These are phyloP conservation scores for Agrotis segetum DNA, from an alignment of 2,888 invertebrate genomes.

Conservation along the genomic window DNA sequence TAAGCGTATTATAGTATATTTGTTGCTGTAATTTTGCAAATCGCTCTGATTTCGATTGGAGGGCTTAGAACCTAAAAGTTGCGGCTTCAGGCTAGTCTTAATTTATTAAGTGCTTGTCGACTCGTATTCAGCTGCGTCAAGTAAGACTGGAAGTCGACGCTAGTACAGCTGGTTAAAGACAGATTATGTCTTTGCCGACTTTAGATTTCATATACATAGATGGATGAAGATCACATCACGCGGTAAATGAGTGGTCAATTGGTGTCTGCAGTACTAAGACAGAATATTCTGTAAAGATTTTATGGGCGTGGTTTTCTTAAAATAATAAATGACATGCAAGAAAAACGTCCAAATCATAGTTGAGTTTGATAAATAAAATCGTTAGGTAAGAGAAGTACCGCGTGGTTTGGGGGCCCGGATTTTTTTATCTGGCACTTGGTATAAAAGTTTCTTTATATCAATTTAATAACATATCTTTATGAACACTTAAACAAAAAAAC, in stretches of 20 bases:
- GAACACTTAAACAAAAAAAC: constrained; percentile 1
- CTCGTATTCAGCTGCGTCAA: too few species aligned
- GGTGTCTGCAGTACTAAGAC: background rate
- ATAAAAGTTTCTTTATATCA: constrained; percentile 17
- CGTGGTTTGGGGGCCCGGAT: background rate
- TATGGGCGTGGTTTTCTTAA: background rate
- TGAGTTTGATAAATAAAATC: background rate
- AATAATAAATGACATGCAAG: background rate
- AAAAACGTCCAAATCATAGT: background rate
- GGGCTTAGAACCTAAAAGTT: too few species aligned
- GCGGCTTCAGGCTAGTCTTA: background rate
- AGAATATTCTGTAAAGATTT: background rate
- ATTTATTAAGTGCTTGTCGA: too few species aligned
- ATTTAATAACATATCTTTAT: constrained; percentile 19
- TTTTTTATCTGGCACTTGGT: constrained; percentile 27
- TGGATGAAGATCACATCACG: background rate
- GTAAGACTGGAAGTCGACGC: too few species aligned
- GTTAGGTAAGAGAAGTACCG: background rate
- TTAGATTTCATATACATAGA: background rate
- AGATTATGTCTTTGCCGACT: background rate
- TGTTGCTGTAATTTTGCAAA: background rate
- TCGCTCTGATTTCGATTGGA: too few species aligned
- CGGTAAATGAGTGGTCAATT: constrained; percentile 7
- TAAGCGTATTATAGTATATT: background rate
- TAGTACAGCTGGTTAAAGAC: too few species aligned